Evolutionary conservation across 2,888 invertebrate species (phyloP).

Genomic region (Conchocele bisecta): DNA sequence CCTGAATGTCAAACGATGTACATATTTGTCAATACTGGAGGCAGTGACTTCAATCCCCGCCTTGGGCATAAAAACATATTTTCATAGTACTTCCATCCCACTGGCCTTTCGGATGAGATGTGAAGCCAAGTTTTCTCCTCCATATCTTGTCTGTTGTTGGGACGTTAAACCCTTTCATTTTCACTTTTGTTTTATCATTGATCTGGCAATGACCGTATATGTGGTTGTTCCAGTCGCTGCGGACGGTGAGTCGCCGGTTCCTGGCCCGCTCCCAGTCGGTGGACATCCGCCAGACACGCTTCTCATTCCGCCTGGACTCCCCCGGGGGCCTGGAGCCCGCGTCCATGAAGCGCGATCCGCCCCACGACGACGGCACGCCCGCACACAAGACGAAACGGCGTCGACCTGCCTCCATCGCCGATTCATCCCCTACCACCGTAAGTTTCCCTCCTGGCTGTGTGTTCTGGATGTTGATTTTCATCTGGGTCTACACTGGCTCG

Average conservation of each 20-base stretch:
- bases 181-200: neutral
- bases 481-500: no score
- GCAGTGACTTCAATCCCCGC: no score
- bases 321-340: slow-evolving; percentile 36
- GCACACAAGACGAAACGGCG: slow-evolving; percentile 83
- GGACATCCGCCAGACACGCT: slow-evolving; percentile 49
- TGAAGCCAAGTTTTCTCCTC: no score
- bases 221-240: neutral
- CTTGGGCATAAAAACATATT: no score
- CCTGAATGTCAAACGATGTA: no score
- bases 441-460: no score
- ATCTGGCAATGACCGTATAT: slow-evolving; percentile 3
- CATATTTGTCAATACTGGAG: no score
- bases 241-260: slow-evolving; percentile 38
- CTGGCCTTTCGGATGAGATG: no score
- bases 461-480: no score
- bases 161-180: no score
- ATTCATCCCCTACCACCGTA: slow-evolving; percentile 43
- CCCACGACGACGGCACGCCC: slow-evolving; percentile 84
- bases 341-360: slow-evolving; percentile 88
- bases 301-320: slow-evolving; percentile 32
- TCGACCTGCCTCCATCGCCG: slow-evolving; percentile 58
- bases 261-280: slow-evolving; percentile 64
- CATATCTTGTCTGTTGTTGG: no score
- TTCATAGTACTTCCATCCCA: no score